Conservation (phyloP, 2,797 vertebrate genomes). For the Gymnoscopelus braueri region DNA sequence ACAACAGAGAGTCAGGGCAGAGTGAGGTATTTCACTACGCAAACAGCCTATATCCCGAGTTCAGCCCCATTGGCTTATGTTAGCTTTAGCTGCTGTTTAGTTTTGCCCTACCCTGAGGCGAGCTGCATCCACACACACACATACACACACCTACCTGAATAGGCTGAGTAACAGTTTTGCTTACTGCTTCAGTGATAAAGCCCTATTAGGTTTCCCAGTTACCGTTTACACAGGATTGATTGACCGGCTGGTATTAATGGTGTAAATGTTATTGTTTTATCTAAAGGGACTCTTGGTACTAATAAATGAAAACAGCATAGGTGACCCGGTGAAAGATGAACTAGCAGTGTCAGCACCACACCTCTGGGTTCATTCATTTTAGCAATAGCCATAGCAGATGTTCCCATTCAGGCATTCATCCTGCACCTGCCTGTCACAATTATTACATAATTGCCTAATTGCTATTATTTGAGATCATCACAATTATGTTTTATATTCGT, state of each 20-base stretch:
- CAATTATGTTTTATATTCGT: no score
- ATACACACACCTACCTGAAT: slow-evolving; percentile 52
- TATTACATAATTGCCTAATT: no score
- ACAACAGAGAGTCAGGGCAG: slow-evolving; percentile 9
- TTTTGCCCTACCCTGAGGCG: slow-evolving; percentile 66
- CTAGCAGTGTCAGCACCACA: neutral
- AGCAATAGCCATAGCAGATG: neutral
- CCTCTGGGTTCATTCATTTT: slow-evolving; percentile 5
- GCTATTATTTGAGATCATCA: no score
- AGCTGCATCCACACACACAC: slow-evolving; percentile 34
- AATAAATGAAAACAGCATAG: slow-evolving; percentile 10
- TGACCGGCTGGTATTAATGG: slow-evolving; percentile 42
- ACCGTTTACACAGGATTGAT: slow-evolving; percentile 49
- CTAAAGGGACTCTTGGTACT: slow-evolving; percentile 18
- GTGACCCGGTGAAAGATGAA: slow-evolving; percentile 23
- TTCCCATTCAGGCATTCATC: neutral
- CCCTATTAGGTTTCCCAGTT: slow-evolving; percentile 45
- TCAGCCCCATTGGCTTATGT: slow-evolving; percentile 66
- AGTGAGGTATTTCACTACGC: slow-evolving; percentile 54
- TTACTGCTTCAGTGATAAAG: slow-evolving; percentile 60
- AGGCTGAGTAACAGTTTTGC: slow-evolving; percentile 53
- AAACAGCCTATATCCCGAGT: slow-evolving; percentile 63
- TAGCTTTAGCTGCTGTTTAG: slow-evolving; percentile 68
- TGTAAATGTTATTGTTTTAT: slow-evolving; percentile 61
- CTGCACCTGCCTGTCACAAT: neutral